phyloP scores from a whole-genome alignment of 2,888 invertebrate species.

The Sthenelais limicola region DNA sequence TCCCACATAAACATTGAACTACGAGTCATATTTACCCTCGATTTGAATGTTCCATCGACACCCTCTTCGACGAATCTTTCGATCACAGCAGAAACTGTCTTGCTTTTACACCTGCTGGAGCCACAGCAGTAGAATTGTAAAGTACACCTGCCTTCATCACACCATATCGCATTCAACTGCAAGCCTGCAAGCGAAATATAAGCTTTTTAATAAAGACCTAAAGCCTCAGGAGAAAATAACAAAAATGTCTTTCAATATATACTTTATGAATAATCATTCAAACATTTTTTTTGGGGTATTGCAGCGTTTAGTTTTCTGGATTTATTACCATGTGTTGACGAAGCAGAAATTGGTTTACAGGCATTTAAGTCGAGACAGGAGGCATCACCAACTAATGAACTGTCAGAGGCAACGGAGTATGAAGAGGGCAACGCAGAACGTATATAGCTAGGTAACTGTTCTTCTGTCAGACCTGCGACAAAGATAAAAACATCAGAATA shows the following conservation, averaged over 20 bases:
- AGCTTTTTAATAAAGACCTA: neutral
- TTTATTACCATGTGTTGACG: neutral
- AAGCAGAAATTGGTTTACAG: neutral
- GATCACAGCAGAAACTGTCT: too few relatives aligned
- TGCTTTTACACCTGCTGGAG: too few relatives aligned
- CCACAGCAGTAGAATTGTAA: slow-evolving; percentile 2
- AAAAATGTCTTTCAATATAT: too few relatives aligned
- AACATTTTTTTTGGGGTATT: too few relatives aligned
- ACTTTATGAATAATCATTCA: too few relatives aligned
- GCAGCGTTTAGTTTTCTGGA: too few relatives aligned
- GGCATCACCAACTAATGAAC: neutral
- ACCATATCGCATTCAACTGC: neutral
- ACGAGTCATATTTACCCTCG: too few relatives aligned
- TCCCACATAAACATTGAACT: too few relatives aligned
- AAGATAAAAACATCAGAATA: neutral
- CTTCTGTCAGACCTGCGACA: slow-evolving; percentile 17
- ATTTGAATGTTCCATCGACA: too few relatives aligned
- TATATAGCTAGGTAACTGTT: slow-evolving; percentile 2
- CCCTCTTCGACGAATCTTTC: too few relatives aligned
- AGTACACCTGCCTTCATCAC: slow-evolving; percentile 12
- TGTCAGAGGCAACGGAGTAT: neutral
- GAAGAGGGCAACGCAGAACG: neutral
- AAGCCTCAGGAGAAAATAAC: too few relatives aligned
- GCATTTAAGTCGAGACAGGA: slow-evolving; percentile 2
- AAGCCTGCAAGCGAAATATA: slow-evolving; percentile 3